phyloP scores from a whole-genome alignment of 2,113 vertebrate species.

The Sporophila hypoxantha region DNA sequence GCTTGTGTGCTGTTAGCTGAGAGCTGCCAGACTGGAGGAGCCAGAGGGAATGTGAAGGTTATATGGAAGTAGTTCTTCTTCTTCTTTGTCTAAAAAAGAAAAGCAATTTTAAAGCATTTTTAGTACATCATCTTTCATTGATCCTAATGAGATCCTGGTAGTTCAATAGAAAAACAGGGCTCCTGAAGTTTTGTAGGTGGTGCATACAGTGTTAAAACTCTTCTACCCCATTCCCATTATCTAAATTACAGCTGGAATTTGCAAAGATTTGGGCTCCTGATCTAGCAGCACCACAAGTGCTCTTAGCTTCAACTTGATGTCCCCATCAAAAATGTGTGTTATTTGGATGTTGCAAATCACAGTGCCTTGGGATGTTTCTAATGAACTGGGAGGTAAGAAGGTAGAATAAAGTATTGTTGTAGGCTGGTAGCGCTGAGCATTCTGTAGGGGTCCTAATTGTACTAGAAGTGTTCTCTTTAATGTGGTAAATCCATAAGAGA shows the following conservation, averaged over 20 bases:
- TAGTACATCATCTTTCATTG: neutral
- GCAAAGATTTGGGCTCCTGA: neutral
- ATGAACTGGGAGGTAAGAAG: neutral
- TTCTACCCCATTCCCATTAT: neutral
- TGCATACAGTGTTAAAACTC: neutral
- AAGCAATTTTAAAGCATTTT: constrained; percentile 2
- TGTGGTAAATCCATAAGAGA: neutral
- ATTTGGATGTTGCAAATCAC: neutral
- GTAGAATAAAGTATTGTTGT: neutral
- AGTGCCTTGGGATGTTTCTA: neutral
- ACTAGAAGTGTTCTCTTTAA: neutral
- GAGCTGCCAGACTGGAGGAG: neutral
- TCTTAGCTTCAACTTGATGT: neutral
- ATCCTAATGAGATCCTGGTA: neutral
- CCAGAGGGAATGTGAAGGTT: neutral
- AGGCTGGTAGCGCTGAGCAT: neutral
- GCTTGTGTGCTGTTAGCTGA: neutral
- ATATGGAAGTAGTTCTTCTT: neutral
- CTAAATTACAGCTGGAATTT: constrained; percentile 3
- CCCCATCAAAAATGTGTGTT: neutral
- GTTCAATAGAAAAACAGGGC: neutral
- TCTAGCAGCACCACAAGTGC: neutral
- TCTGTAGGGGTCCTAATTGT: neutral
- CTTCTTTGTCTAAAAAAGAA: constrained; percentile 1
- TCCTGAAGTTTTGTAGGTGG: neutral